Evolutionary conservation across 2,113 vertebrate species (phyloP), one percentile per base, ranked within the genome.

Genomic region (Mystacornis crossleyi): DNA sequence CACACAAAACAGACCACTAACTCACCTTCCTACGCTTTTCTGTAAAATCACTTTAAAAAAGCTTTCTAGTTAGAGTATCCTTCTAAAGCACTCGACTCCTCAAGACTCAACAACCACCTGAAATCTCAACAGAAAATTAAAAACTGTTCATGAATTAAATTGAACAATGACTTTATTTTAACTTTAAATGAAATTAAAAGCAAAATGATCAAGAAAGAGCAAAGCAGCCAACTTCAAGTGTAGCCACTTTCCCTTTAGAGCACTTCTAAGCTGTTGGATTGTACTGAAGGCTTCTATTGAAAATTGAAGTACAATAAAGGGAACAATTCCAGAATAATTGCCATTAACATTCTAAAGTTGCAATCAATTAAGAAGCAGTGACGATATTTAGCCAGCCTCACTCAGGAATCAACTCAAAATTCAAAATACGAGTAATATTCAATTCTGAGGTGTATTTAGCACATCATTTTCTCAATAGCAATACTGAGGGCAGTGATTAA

Each of bases 51-150:
- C 34, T 80, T 88, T n/a, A n/a, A n/a, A n/a, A n/a, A 43, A 90
- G 69, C 48, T 91, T 85, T 86, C 38, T 25, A 3, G 36, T 84
- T 45, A 40, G 3, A 43, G 40, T 23, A 24, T 57, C 70, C 23
- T 91, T 93, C 55, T 53, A 93, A 94, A 96, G 80, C 47, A 69
- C 48, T 96, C 93, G 23, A 86, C 45, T 90, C 43, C 60, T 90
- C 60, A 40, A 73, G 78, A 91, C 62, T 84, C 43, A 89, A 67
- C 34, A 70, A 20, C 8, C 38, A 47, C 73, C 74, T 78, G n/a
- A 93, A 93, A 92, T 92, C 61, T 94, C 89, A 62, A 82, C 5
- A 80, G 78, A 82, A 97, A 80, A 70, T 80, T 79, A 66, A 95
- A 95, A 82, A 67, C 28, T 47, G n/a, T 36, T 82, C 55, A 40